phyloP scores from a whole-genome alignment of 2,888 invertebrate species.

The Venustoraphidia nigricollis region DNA sequence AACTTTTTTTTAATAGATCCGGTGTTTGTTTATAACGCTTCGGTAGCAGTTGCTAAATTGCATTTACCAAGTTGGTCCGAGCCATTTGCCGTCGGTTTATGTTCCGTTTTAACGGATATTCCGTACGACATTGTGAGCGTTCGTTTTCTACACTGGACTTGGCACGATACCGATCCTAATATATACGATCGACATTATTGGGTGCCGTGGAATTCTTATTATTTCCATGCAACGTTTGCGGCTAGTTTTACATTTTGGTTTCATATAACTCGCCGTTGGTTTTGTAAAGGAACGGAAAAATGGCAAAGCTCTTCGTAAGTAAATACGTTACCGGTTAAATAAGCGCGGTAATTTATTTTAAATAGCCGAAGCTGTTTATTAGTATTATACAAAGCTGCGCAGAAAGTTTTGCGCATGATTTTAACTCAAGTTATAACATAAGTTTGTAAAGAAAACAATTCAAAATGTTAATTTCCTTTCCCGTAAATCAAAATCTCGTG shows the following conservation, averaged over 20 bases:
- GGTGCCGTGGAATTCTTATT: conserved; percentile 75
- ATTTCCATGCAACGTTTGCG: conserved; percentile 63
- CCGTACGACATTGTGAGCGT: conserved; percentile 68
- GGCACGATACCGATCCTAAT: conserved; percentile 64
- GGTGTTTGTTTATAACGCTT: conserved; percentile 43
- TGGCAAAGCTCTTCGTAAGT: conserved; percentile 41
- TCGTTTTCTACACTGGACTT: conserved; percentile 69
- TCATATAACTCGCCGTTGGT: conserved; percentile 36
- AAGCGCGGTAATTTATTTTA: too few species aligned
- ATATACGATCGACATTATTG: conserved; percentile 60
- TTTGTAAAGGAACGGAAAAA: conserved; percentile 35
- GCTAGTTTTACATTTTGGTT: conserved; percentile 56
- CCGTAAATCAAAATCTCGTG: too few species aligned
- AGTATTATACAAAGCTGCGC: too few species aligned
- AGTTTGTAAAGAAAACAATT: too few species aligned
- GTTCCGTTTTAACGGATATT: conserved; percentile 56
- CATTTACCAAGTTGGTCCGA: conserved; percentile 40
- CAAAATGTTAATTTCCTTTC: too few species aligned
- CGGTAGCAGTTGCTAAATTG: conserved; percentile 37
- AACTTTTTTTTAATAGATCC: conserved; percentile 30
- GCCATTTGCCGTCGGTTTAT: conserved; percentile 51
- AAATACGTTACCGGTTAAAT: too few species aligned
- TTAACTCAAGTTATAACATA: too few species aligned
- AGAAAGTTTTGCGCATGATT: too few species aligned
- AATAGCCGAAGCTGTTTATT: too few species aligned